Evolutionary conservation across 2,113 vertebrate genomes (phyloP), one percentile per base, ranked within the genome.

Genomic region (Dipodomys spectabilis): DNA sequence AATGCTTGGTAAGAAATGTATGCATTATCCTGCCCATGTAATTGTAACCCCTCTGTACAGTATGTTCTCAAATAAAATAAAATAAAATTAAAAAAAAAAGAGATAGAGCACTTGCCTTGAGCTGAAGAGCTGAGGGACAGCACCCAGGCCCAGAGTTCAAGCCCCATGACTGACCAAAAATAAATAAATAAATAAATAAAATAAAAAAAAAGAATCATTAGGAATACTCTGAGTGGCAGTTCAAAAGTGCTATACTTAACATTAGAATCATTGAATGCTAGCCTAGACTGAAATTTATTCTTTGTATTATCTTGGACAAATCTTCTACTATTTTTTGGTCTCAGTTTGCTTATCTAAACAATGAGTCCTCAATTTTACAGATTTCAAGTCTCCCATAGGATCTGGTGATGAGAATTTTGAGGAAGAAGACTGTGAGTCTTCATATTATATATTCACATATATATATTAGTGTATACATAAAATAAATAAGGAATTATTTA

Each of bases 201-300:
- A n/a, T n/a, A n/a, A n/a, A n/a, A n/a, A n/a, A n/a, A n/a, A 83
- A 93, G 67, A 95, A 91, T 19, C 20, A 84, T 73, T 83, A 79
- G 60, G 20, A 32, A 9, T 79, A 83, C 27, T 65, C 7, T 67
- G 45, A 80, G 60, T 88, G 8, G 16, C 80, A 74, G 8, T 80
- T 22, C 16, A 79, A 73, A 10, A 49, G 49, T 30, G 13, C 1
- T 60, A 16, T 45, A 49, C 18, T 68, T 88, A 35, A 16, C 60
- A 69, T 12, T 91, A 4, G 22, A 91, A 91, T 72, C 39, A n/a
- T 12, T 82, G 73, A 73, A 62, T 53, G 79, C 73, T 93, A 69
- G 13, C 44, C 15, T 27, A 75, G 84, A 88, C 18, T 53, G 83
- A 78, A 11, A 78, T 67, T 19, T 74, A 74, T 30, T 78, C 39